phyloP scores from a whole-genome alignment of 2,888 invertebrate species.

The Melieria picta region DNA sequence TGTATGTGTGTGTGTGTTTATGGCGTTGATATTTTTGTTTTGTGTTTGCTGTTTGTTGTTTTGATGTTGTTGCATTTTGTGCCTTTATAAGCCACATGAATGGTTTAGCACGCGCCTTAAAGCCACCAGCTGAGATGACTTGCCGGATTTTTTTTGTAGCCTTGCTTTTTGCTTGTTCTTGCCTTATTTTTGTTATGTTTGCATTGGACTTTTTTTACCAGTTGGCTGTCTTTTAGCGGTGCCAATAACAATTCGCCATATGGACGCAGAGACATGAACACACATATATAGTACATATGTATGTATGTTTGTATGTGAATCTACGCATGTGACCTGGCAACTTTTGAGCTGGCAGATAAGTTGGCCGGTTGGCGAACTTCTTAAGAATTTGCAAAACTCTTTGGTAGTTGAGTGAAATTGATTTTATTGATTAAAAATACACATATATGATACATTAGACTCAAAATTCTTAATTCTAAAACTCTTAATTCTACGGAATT shows the following conservation, averaged over 20 bases:
- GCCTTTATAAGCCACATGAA: constrained; percentile 26
- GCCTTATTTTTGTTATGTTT: constrained; percentile 13
- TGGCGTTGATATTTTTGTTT: not conserved
- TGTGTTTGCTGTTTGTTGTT: not conserved
- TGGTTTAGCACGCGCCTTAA: constrained; percentile 46
- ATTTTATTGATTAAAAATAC: too few species aligned
- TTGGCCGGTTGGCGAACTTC: not conserved
- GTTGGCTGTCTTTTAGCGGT: not conserved
- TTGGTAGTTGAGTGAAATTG: too few species aligned
- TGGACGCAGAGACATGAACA: not conserved
- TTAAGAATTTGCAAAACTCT: too few species aligned
- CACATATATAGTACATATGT: not conserved
- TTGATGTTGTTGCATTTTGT: not conserved
- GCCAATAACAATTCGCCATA: constrained; percentile 4
- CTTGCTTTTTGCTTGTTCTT: not conserved
- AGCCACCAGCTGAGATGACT: constrained; percentile 47
- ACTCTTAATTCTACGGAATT: too few species aligned
- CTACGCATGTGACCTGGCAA: not conserved
- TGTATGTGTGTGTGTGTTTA: not conserved
- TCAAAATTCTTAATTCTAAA: too few species aligned
- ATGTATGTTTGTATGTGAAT: constrained; percentile 13
- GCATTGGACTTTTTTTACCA: not conserved
- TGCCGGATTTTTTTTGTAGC: constrained; percentile 30
- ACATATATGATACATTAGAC: too few species aligned
- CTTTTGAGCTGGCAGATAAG: not conserved